These are phyloP conservation scores for Aphrocallistes beatrix DNA, from an alignment of 37 sponge, comb jelly and placozoan genomes.

Conservation along the genomic window DNA sequence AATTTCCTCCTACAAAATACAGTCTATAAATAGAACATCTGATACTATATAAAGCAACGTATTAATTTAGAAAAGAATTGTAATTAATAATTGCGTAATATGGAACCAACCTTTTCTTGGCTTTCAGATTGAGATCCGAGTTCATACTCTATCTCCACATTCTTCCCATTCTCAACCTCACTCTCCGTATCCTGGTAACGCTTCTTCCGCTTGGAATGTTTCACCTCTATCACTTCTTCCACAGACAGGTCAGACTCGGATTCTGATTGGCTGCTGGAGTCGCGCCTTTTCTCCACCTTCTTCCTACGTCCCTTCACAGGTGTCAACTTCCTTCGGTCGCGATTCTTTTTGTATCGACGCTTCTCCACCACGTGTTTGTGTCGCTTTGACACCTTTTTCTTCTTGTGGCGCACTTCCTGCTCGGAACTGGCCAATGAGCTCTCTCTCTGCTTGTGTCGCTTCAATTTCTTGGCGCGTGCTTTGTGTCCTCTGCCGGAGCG, in stretches of 20 bases:
- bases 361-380: background rate
- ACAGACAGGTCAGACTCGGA: background rate
- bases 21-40: background rate
- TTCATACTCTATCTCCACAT: background rate
- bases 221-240: background rate
- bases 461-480: background rate
- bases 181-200: constrained; percentile 10
- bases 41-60: background rate
- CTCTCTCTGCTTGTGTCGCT: background rate
- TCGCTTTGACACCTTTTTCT: background rate
- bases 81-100: too few relatives aligned
- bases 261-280: constrained; percentile 2
- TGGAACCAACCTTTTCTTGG: background rate
- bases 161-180: background rate
- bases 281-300: background rate
- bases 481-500: background rate
- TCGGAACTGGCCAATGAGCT: background rate
- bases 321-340: background rate
- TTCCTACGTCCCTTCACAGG: background rate
- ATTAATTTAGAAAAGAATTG: too few relatives aligned
- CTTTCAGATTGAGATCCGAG: background rate
- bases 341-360: background rate
- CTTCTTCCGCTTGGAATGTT: background rate
- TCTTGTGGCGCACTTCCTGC: background rate
- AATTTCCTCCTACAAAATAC: background rate